phyloP scores from a whole-genome alignment of 2,888 invertebrate species.

The Tetropium fuscum region DNA sequence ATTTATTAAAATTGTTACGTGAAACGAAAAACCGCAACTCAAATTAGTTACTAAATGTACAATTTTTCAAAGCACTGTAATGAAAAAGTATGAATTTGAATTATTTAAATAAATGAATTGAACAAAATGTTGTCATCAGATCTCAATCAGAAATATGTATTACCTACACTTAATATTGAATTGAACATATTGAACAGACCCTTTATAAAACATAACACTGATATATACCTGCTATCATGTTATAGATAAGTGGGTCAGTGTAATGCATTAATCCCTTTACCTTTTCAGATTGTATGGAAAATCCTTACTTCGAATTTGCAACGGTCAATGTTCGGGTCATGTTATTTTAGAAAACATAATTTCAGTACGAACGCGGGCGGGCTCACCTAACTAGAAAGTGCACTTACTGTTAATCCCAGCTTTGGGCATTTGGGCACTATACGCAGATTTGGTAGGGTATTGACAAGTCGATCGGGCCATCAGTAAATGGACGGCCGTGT shows the following conservation, averaged over 20 bases:
- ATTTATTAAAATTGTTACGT: too few relatives aligned
- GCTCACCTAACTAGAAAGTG: slow-evolving; percentile 32
- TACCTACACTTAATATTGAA: too few relatives aligned
- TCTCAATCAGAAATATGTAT: too few relatives aligned
- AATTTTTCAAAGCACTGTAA: too few relatives aligned
- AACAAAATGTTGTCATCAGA: too few relatives aligned
- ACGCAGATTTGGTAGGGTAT: slow-evolving; percentile 21
- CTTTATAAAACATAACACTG: too few relatives aligned
- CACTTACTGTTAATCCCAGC: slow-evolving; percentile 24
- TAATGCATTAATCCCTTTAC: slow-evolving; percentile 12
- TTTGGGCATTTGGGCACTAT: slow-evolving; percentile 27
- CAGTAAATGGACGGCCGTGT: slow-evolving; percentile 15
- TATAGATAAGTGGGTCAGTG: background rate
- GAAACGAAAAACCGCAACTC: too few relatives aligned
- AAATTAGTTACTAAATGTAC: too few relatives aligned
- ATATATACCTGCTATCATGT: background rate
- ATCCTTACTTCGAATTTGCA: slow-evolving; percentile 16
- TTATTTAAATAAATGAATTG: too few relatives aligned
- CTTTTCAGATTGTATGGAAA: slow-evolving; percentile 8
- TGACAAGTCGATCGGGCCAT: slow-evolving; percentile 11
- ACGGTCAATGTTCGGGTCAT: slow-evolving; percentile 22
- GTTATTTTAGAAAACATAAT: slow-evolving; percentile 28
- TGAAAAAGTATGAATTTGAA: too few relatives aligned
- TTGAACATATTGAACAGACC: too few relatives aligned
- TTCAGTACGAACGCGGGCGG: slow-evolving; percentile 19